Evolutionary conservation across 2,113 vertebrate genomes (phyloP).

Genomic region (Lasiurus cinereus): DNA sequence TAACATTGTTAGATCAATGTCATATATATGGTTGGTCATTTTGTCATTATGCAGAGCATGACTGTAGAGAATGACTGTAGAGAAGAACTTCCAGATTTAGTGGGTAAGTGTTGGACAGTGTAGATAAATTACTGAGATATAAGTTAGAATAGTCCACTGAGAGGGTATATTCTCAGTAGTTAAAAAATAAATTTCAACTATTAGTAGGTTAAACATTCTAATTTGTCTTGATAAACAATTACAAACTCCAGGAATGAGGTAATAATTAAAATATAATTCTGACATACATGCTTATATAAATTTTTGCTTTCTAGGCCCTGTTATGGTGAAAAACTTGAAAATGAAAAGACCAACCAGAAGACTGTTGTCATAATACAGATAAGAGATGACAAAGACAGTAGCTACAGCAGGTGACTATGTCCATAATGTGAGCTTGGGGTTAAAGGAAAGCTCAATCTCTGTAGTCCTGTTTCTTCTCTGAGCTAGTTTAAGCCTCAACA

Average conservation of each 20-base stretch:
- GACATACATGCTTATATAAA: not conserved
- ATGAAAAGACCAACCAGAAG: not conserved
- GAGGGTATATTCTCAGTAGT: not conserved
- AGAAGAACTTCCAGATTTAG: not conserved
- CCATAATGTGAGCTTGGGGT: not conserved
- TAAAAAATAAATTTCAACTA: not conserved
- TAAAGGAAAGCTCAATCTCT: not conserved
- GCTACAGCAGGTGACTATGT: not conserved
- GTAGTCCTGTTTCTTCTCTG: not conserved
- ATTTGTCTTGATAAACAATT: not conserved
- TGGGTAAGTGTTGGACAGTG: not conserved
- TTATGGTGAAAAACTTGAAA: not conserved
- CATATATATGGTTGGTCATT: not conserved
- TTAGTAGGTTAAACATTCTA: not conserved
- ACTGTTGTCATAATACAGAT: not conserved
- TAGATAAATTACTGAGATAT: not conserved
- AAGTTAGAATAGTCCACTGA: not conserved
- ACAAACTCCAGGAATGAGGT: not conserved
- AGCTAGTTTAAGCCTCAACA: not conserved
- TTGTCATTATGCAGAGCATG: not conserved
- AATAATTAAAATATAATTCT: not conserved
- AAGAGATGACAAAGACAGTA: not conserved
- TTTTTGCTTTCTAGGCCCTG: not conserved
- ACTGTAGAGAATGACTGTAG: not conserved
- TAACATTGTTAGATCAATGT: not conserved